Base-by-base conservation (phyloP, 1,140 invertebrate genomes). In the Cyphomyrmex costatus region DNA sequence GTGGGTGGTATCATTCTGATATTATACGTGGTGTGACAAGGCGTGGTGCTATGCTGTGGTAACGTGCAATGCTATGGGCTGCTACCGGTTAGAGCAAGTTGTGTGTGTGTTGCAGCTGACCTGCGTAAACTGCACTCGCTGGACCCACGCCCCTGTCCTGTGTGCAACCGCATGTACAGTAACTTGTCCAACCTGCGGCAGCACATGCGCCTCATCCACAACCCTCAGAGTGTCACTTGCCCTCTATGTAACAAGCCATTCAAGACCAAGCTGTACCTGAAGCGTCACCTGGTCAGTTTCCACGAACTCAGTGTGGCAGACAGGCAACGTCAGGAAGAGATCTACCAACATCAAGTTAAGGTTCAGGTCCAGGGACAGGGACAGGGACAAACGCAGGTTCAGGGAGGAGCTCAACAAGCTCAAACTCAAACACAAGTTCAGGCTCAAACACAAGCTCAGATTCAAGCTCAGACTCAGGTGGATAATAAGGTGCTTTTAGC, bases 141-240 rank as follows among this genome's bases (percentile, higher is more conserved):
- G 95, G 96, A 96, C 94, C 96, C 96, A 92, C 95, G 96, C 92
- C 96, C 96, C 89, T 97, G 97, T 96, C 96, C 96, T 93, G 96
- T 97, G 95, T 97, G 97, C 96, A 97, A 97, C 92, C 97, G 97
- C 93, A 96, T 97, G 94, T 97, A 97, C 96, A 97, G 96, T 96
- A 97, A 97, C 96, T 96, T 97, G 94, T 97, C 97, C 93, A 97
- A 97, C 95, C 96, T 97, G 93, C 96, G 97, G 91, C 97, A 97
- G 95, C 97, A 97, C 95, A 97, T 97, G 96, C 97, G 97, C 93
- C 96, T 97, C 89, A 97, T 97, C 95, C 97, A 97, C 95, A 97
- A 97, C 95, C 97, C 97, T 92, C 97, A 97, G 95, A 97, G 96
- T 94, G 97, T 97, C 90, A 96, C 96, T 94, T 97, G 97, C 95